phyloP scores from a whole-genome alignment of 2,113 vertebrate genomes.

The Taxidea taxus region DNA sequence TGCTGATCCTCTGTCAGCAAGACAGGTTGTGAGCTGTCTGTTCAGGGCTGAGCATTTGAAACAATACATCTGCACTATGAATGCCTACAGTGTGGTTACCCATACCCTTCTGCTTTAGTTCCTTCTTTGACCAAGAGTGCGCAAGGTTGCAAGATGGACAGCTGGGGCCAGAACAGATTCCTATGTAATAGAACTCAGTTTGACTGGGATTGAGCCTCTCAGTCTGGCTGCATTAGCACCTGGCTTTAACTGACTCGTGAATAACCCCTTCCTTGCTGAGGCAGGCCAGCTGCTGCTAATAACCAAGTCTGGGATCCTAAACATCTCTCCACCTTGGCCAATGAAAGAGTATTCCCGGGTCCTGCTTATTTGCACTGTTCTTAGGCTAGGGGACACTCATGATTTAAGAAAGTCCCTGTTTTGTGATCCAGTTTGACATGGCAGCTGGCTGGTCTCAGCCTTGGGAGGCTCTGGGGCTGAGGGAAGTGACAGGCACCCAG shows the following conservation, averaged over 20 bases:
- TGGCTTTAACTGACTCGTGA: not conserved
- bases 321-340: not conserved
- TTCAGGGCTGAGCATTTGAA: not conserved
- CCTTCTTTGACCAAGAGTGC: not conserved
- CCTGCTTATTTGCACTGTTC: not conserved
- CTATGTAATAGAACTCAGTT: not conserved
- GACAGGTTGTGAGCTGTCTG: not conserved
- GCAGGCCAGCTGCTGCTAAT: not conserved
- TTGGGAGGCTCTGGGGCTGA: not conserved
- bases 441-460: not conserved
- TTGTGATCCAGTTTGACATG: not conserved
- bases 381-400: not conserved
- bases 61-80: not conserved
- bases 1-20: slow-evolving; percentile 4
- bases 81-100: not conserved
- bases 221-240: slow-evolving; percentile 16
- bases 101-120: not conserved
- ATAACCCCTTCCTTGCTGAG: slow-evolving; percentile 18
- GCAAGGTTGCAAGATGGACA: not conserved
- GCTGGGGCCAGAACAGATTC: not conserved
- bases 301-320: not conserved
- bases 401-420: not conserved
- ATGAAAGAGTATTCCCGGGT: not conserved
- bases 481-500: not conserved
- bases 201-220: not conserved